A percentile compares a stretch with the other conserved stretches of the same genome.
phyloP scores from a whole-genome alignment of 2,113 vertebrate genomes.

The Loxodonta africana region DNA sequence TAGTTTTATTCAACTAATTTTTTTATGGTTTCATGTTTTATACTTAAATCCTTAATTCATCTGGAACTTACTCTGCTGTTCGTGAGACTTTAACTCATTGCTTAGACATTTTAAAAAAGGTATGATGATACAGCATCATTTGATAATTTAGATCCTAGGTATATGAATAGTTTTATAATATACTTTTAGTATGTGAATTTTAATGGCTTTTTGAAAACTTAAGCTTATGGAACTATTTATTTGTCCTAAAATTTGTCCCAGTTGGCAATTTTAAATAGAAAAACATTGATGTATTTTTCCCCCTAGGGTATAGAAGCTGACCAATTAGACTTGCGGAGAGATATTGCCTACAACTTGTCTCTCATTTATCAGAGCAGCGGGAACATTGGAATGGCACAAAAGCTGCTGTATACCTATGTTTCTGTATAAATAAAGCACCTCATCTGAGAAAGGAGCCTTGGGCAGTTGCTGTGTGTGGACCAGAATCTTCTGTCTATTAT shows the following conservation, averaged over 20 bases:
- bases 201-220: constrained; percentile 15
- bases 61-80: neutral
- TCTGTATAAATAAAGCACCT: constrained; percentile 89
- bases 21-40: neutral
- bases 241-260: neutral
- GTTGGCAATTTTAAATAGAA: constrained; percentile 52
- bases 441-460: neutral
- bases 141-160: constrained; percentile 30
- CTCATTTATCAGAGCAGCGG: constrained; percentile 97
- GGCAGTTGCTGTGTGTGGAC: neutral
- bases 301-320: constrained; percentile 94
- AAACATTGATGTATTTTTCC: constrained; percentile 8
- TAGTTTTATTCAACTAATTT: neutral
- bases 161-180: neutral
- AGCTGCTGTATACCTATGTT: constrained; percentile 92
- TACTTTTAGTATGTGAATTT: neutral
- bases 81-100: neutral
- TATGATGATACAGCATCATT: neutral
- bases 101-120: constrained; percentile 29
- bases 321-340: constrained; percentile 95
- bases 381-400: constrained; percentile 92
- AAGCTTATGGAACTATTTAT: neutral
- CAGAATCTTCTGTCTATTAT: neutral
- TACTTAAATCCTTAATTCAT: constrained; percentile 22
- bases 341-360: constrained; percentile 96